Percentiles rank a stretch among this genome's conserved stretches.
Evolutionary conservation across 2,797 vertebrate genomes (phyloP).

Genomic region (Schizothorax lantsangensis): DNA sequence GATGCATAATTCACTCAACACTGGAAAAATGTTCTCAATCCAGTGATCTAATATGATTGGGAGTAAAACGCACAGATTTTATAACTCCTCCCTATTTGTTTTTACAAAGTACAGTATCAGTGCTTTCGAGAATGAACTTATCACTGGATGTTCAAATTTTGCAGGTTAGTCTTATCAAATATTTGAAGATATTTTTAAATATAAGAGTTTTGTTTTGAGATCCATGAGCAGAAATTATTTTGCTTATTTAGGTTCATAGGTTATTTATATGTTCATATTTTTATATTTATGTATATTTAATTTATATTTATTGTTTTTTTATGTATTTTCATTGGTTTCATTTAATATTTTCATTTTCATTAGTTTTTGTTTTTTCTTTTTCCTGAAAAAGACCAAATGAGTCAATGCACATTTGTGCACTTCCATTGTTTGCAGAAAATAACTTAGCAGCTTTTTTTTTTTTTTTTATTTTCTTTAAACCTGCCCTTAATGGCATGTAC

Average conservation of each 20-base stretch:
- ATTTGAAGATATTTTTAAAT: no score
- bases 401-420: neutral
- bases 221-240: no score
- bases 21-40: neutral
- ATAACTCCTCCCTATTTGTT: neutral
- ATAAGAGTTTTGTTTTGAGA: neutral
- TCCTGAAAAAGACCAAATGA: neutral
- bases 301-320: no score
- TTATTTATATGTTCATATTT: no score
- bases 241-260: no score
- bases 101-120: neutral
- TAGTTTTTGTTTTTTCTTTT: no score
- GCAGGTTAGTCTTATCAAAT: neutral
- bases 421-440: neutral
- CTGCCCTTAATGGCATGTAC: neutral
- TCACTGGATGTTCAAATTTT: neutral
- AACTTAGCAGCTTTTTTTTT: no score
- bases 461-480: neutral
- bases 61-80: neutral
- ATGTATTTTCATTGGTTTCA: no score
- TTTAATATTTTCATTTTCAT: no score
- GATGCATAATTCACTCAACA: neutral
- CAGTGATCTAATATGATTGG: neutral
- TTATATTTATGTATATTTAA: no score
- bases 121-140: neutral